phyloP scores from a whole-genome alignment of 64 coral and sea anemone genomes.

The Orbicella faveolata region DNA sequence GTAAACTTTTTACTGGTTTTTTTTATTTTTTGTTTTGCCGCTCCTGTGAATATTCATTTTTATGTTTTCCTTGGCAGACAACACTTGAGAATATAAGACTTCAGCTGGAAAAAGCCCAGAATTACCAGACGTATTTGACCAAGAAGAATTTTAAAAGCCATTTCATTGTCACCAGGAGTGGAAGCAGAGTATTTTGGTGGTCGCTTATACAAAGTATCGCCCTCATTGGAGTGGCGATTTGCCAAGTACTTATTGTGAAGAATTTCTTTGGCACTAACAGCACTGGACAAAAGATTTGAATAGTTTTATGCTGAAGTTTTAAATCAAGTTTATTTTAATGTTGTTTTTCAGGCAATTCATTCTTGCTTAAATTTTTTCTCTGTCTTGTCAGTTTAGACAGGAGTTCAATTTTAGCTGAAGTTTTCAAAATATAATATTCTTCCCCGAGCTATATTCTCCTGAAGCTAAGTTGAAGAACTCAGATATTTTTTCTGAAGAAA shows the following conservation, averaged over 20 bases:
- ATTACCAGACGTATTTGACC: constrained; percentile 65
- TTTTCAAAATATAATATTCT: too few species aligned
- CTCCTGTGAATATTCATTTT: not conserved
- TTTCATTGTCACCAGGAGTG: constrained; percentile 63
- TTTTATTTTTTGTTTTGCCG: not conserved
- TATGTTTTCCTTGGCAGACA: constrained; percentile 37
- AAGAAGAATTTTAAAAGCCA: constrained; percentile 60
- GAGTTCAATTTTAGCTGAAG: too few species aligned
- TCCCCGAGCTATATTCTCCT: too few species aligned
- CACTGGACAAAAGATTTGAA: constrained; percentile 47
- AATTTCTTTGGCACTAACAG: constrained; percentile 79
- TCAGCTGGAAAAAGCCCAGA: constrained; percentile 61
- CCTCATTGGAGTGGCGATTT: constrained; percentile 81
- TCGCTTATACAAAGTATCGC: constrained; percentile 83
- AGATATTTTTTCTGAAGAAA: too few species aligned
- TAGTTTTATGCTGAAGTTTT: not conserved
- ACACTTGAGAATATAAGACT: constrained; percentile 53
- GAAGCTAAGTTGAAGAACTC: too few species aligned
- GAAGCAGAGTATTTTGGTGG: constrained; percentile 88
- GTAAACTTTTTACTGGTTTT: too few species aligned
- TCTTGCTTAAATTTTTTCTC: too few species aligned
- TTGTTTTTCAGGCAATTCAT: too few species aligned
- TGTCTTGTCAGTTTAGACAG: too few species aligned
- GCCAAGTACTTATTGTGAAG: constrained; percentile 79
- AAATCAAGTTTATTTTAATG: not conserved